Base-by-base conservation (phyloP, 2,113 vertebrate genomes). In the Syngnathoides biaculeatus region DNA sequence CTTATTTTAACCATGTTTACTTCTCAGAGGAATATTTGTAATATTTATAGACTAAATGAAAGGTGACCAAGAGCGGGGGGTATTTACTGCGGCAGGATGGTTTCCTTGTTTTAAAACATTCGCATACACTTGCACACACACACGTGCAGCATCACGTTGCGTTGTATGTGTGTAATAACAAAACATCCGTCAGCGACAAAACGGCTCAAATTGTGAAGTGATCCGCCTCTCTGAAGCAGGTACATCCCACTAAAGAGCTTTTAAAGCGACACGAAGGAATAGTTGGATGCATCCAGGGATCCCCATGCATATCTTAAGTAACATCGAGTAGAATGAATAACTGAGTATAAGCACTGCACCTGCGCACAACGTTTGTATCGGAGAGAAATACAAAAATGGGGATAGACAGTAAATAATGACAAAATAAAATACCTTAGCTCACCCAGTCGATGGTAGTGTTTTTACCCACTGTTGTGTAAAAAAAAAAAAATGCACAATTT, bases 1-100 rank as follows among this genome's bases (percentile, higher is more conserved):
- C 85, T 83, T 85, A 87, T 92, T 93, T 90, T 86, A 88, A 83
- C 76, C 73, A 2, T 91, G 91, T 92, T 93, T 92, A 91, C 91
- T 92, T 92, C 57, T 74, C 27, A 64, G 39, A 52, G 64, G 75
- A 81, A 78, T 86, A 90, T 91, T 87, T 82, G 27, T 60, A 82
- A 84, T 90, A 89, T 90, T 91, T 92, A 86, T 88, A 86, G 88
- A 73, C 72, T 73, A 76, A 80, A 87, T 88, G 74, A 89, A 88
- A 87, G 79, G 77, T 77, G 75, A 74, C 68, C 63, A 20, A 61
- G 39, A 2, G 22, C 38, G 48, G 47, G 39, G 48, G 65, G 60
- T 76, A 79, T 75, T 84, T 73, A 79, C 64, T 68, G 81, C 74
- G 71, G 65, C 62, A 83, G 82, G 81, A 76, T 84, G 80, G 72